Conservation (phyloP, 2,888 invertebrate species). For the Pseudococcus viburni region DNA sequence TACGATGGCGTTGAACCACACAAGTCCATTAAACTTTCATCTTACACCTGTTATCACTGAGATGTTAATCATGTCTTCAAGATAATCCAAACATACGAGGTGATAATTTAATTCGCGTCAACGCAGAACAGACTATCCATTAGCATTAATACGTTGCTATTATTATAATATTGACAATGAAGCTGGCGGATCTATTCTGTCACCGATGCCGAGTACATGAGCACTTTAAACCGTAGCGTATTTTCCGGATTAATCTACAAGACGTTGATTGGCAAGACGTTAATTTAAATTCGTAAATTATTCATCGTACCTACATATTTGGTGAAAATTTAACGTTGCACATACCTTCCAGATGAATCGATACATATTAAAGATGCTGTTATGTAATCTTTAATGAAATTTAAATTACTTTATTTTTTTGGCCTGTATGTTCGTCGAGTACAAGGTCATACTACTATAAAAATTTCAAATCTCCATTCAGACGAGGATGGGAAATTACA, state of each 20-base stretch:
- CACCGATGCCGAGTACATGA: slow-evolving; percentile 17
- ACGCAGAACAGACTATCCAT: slow-evolving; percentile 13
- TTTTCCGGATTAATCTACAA: slow-evolving; percentile 45
- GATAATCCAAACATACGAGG: slow-evolving; percentile 38
- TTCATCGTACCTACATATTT: background rate
- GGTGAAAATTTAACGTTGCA: slow-evolving; percentile 30
- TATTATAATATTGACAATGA: slow-evolving; percentile 38
- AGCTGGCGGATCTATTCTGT: slow-evolving; percentile 37
- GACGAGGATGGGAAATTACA: too few species aligned
- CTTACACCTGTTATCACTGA: background rate
- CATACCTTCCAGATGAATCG: slow-evolving; percentile 18
- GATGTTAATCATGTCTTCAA: slow-evolving; percentile 50
- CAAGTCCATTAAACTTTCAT: slow-evolving; percentile 50
- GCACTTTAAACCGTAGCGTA: slow-evolving; percentile 23
- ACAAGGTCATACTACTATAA: background rate
- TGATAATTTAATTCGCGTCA: slow-evolving; percentile 55
- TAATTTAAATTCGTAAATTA: slow-evolving; percentile 44
- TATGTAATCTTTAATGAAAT: slow-evolving; percentile 27
- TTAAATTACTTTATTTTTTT: slow-evolving; percentile 23
- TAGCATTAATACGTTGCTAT: slow-evolving; percentile 39
- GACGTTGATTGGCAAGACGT: slow-evolving; percentile 45
- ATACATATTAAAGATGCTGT: background rate
- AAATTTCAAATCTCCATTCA: background rate
- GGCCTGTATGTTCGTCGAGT: background rate
- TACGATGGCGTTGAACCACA: background rate